phyloP scores from a whole-genome alignment of 2,888 invertebrate species.

The Nephrotoma appendiculata region DNA sequence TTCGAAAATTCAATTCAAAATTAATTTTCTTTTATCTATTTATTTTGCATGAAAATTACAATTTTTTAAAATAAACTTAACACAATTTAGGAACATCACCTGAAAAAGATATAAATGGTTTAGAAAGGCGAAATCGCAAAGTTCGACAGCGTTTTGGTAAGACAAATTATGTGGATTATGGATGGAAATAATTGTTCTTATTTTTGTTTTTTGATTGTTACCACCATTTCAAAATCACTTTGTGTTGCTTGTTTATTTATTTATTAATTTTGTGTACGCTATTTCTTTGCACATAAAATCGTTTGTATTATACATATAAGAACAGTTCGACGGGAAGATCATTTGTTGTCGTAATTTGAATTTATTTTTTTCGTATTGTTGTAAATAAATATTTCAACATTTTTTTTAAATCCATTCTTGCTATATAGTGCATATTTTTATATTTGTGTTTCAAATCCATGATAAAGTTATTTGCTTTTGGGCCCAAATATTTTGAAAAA shows the following conservation, averaged over 20 bases:
- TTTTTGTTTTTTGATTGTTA: background rate
- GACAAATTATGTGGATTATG: constrained; percentile 12
- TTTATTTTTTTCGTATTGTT: background rate
- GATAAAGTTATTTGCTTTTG: background rate
- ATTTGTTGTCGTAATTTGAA: background rate
- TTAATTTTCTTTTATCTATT: background rate
- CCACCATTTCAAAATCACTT: background rate
- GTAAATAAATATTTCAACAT: background rate
- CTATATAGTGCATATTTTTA: background rate
- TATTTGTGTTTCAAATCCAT: background rate
- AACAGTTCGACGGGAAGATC: background rate
- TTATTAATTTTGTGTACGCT: background rate
- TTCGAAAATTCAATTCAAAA: background rate
- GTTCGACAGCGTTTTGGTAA: constrained; percentile 32
- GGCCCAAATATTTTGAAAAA: background rate
- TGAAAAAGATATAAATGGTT: constrained; percentile 26
- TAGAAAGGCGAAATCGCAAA: constrained; percentile 18
- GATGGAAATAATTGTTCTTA: background rate
- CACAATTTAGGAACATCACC: constrained; percentile 27
- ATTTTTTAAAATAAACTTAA: background rate
- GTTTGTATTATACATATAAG: background rate
- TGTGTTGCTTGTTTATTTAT: background rate
- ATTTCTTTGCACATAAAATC: background rate
- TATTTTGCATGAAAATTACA: background rate
- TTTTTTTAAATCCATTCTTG: background rate